Conservation (phyloP, 1,140 invertebrate genomes). For the Ceratina australensis region DNA sequence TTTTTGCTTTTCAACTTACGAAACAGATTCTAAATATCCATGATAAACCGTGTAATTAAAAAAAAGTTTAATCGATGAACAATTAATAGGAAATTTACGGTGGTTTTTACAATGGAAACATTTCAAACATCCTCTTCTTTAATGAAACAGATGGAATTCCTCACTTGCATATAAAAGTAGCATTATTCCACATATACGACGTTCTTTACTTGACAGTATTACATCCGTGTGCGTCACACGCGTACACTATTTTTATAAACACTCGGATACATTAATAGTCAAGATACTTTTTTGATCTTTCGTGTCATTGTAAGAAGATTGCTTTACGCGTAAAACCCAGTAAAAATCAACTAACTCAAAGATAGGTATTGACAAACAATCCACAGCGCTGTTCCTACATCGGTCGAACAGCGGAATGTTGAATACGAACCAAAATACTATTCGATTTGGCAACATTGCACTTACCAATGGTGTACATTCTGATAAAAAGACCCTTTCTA, state of each 20-base stretch:
- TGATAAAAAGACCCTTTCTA: background rate
- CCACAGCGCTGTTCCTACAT: constrained; percentile 52
- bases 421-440: constrained; percentile 53
- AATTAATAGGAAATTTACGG: background rate
- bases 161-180: constrained; percentile 54
- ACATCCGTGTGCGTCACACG: constrained; percentile 14
- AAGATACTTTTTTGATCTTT: constrained; percentile 28
- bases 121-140: constrained; percentile 40
- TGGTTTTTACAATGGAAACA: background rate
- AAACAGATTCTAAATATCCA: constrained; percentile 27
- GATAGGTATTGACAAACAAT: constrained; percentile 68
- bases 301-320: constrained; percentile 30
- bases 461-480: constrained; percentile 8
- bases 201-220: constrained; percentile 45
- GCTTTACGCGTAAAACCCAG: constrained; percentile 9
- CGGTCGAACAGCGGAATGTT: constrained; percentile 53
- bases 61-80: background rate
- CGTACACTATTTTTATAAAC: constrained; percentile 1
- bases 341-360: constrained; percentile 48
- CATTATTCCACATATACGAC: constrained; percentile 49
- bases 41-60: background rate
- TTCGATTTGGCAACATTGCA: constrained; percentile 50
- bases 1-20: constrained; percentile 13
- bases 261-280: constrained; percentile 29
- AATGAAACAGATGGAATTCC: constrained; percentile 55